These are phyloP conservation scores for Chitala chitala DNA, from an alignment of 2,113 vertebrate species.

Conservation along the genomic window DNA sequence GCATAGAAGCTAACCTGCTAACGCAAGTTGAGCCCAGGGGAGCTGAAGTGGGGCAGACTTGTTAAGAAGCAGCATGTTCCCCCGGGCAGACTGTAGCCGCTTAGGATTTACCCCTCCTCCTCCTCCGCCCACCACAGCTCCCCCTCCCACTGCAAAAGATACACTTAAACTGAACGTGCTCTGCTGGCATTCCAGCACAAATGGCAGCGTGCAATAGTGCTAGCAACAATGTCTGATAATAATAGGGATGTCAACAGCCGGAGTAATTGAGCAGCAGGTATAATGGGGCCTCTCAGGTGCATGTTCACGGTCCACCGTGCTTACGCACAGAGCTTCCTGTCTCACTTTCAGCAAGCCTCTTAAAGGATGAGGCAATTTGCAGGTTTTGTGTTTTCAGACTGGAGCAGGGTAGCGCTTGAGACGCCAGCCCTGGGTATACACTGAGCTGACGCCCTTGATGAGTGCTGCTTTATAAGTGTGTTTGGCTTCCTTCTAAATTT, in stretches of 20 bases:
- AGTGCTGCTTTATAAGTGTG: background rate
- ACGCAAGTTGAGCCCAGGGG: background rate
- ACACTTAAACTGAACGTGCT: background rate
- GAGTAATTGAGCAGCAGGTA: background rate
- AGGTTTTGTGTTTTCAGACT: background rate
- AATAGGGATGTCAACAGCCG: background rate
- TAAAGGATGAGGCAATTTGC: background rate
- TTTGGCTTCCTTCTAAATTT: conserved; percentile 9
- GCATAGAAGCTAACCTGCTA: background rate
- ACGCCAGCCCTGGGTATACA: background rate
- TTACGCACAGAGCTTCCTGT: background rate
- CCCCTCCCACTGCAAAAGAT: background rate
- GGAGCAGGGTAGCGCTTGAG: background rate
- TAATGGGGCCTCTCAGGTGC: background rate
- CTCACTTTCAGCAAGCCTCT: background rate
- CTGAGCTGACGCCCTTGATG: background rate
- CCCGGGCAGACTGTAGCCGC: conserved; percentile 25
- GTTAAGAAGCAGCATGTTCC: conserved; percentile 52
- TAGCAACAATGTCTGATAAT: background rate
- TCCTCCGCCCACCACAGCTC: no score
- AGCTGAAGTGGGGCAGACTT: conserved; percentile 63
- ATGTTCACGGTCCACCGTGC: background rate
- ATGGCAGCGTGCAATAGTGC: background rate
- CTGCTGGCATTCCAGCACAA: background rate
- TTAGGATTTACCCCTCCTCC: background rate